Conservation (phyloP, 2,888 invertebrate species). For the Lepidonotus clava region DNA sequence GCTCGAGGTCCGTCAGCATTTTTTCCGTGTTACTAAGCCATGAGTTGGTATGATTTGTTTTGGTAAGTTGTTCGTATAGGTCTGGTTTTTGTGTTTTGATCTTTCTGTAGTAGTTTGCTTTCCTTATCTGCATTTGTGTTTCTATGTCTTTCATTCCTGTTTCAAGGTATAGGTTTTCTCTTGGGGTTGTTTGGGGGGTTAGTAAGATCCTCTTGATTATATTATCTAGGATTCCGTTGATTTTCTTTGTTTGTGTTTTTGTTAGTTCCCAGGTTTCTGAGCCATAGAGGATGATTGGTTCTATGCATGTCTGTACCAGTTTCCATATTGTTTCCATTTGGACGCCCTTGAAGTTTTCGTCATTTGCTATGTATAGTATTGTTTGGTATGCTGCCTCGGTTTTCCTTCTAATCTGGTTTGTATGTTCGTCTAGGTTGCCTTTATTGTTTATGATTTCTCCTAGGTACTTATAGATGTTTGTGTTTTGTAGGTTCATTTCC, state of each 20-base stretch:
- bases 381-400: conserved; percentile 4
- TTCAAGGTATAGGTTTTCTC: too few relatives aligned
- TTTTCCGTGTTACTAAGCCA: too few relatives aligned
- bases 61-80: too few relatives aligned
- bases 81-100: too few relatives aligned
- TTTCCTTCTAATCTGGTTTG: neutral
- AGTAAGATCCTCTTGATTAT: neutral
- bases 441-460: neutral
- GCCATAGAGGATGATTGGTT: conserved; percentile 2
- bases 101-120: too few relatives aligned
- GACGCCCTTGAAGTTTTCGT: neutral
- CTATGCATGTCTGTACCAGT: conserved; percentile 2
- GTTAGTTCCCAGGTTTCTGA: neutral
- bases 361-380: neutral
- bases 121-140: too few relatives aligned
- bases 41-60: too few relatives aligned
- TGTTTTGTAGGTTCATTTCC: neutral
- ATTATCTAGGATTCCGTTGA: neutral
- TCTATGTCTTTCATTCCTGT: too few relatives aligned
- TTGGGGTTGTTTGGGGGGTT: neutral
- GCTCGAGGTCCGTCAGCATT: too few relatives aligned
- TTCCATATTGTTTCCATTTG: conserved; percentile 38
- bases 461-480: conserved; percentile 6
- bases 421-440: conserved; percentile 5
- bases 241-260: neutral